phyloP scores from a whole-genome alignment of 2,113 vertebrate species.

The Thinocorus orbignyianus region DNA sequence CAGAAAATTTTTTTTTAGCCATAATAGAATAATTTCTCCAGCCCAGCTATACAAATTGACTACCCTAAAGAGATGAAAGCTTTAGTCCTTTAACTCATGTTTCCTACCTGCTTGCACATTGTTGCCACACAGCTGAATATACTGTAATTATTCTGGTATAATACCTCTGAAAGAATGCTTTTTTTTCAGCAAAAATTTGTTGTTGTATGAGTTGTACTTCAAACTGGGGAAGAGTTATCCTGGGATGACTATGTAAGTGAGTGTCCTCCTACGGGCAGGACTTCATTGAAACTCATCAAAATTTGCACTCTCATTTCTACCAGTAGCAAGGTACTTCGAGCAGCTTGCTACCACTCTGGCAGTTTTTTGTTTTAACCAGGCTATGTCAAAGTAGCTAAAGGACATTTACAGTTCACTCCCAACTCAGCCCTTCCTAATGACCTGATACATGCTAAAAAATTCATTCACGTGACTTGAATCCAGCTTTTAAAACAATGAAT shows the following conservation, averaged over 20 bases:
- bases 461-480: neutral
- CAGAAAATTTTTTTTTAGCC: neutral
- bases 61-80: neutral
- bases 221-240: neutral
- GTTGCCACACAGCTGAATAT: neutral
- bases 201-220: neutral
- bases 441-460: neutral
- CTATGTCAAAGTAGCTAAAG: neutral
- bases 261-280: neutral
- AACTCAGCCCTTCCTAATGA: neutral
- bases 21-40: neutral
- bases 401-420: neutral
- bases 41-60: neutral
- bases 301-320: accelerated
- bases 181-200: neutral
- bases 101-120: neutral
- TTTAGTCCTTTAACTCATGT: neutral
- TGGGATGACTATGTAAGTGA: neutral
- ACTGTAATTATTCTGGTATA: neutral
- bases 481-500: neutral
- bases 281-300: neutral
- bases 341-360: neutral
- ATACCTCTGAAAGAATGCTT: neutral
- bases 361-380: neutral
- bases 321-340: neutral